phyloP scores from a whole-genome alignment of 1,140 invertebrate genomes.

The Nasonia vitripennis region DNA sequence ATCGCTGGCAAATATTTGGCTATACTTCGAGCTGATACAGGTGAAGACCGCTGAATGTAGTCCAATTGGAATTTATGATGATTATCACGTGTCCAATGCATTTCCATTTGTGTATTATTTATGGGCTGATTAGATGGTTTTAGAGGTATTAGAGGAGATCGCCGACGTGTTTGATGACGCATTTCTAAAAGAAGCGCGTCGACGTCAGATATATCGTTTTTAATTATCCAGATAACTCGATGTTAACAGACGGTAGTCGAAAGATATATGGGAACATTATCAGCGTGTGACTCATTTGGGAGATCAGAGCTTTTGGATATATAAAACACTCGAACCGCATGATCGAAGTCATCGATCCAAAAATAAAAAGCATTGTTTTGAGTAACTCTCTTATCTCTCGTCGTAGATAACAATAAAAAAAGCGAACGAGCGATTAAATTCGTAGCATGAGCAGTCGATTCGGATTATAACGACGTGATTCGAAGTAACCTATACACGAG shows the following conservation, averaged over 20 bases:
- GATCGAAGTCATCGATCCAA: too few relatives aligned
- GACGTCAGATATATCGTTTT: neutral
- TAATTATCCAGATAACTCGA: neutral
- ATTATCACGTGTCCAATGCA: neutral
- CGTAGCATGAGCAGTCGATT: neutral
- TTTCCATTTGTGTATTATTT: neutral
- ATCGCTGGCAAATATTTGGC: constrained; percentile 12
- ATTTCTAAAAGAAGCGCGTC: neutral
- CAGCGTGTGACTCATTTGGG: neutral
- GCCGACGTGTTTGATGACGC: neutral
- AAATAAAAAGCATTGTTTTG: too few relatives aligned
- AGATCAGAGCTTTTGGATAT: neutral
- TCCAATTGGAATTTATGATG: neutral
- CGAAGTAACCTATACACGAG: neutral
- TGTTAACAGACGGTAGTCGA: neutral
- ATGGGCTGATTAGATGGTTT: neutral
- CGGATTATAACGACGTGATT: neutral
- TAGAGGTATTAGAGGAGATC: too few relatives aligned
- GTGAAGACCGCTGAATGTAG: too few relatives aligned
- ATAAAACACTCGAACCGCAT: neutral
- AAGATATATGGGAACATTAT: neutral
- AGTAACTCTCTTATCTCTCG: too few relatives aligned
- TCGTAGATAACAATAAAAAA: too few relatives aligned
- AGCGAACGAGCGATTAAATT: too few relatives aligned
- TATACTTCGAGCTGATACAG: neutral